Evolutionary conservation across 2,888 invertebrate genomes (phyloP).

Genomic region (Ernsta delagoae): DNA sequence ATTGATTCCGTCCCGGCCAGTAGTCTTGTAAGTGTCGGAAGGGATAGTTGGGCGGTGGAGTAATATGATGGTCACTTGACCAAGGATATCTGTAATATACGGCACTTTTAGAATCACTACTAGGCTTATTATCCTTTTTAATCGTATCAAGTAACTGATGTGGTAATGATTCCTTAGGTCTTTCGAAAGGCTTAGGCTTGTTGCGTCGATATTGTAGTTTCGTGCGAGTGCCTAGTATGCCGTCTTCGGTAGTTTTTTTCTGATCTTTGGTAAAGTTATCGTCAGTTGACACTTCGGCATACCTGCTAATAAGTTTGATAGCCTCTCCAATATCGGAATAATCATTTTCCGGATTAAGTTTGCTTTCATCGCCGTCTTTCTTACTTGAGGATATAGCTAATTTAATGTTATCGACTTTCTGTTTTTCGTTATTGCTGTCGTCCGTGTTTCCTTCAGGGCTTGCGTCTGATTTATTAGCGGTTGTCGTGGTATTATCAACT

Average conservation of each 20-base stretch:
- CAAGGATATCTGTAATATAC: slow-evolving; percentile 72
- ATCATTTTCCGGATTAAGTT: slow-evolving; percentile 77
- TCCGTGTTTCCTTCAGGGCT: slow-evolving; percentile 23
- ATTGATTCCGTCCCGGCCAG: slow-evolving; percentile 70
- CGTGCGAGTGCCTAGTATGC: slow-evolving; percentile 74
- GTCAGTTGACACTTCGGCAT: slow-evolving; percentile 80
- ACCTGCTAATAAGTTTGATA: slow-evolving; percentile 78
- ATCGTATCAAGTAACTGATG: slow-evolving; percentile 45
- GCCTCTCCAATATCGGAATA: slow-evolving; percentile 80
- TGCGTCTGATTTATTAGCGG: slow-evolving; percentile 4
- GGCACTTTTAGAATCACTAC: slow-evolving; percentile 55
- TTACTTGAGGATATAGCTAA: slow-evolving; percentile 51
- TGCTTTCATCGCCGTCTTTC: slow-evolving; percentile 63
- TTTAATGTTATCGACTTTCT: slow-evolving; percentile 40
- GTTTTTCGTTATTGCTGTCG: slow-evolving; percentile 43
- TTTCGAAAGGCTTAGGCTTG: slow-evolving; percentile 60
- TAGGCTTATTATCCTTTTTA: slow-evolving; percentile 45
- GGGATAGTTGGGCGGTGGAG: slow-evolving; percentile 73
- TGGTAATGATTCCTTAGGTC: slow-evolving; percentile 45
- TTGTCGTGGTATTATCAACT: slow-evolving; percentile 21
- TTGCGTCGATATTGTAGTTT: slow-evolving; percentile 75
- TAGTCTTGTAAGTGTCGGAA: slow-evolving; percentile 78
- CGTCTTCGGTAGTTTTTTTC: slow-evolving; percentile 66
- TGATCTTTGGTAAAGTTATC: slow-evolving; percentile 75
- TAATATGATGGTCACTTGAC: slow-evolving; percentile 70